These are phyloP conservation scores for Aphelocoma californica DNA, from an alignment of 2,797 vertebrate genomes.

Conservation along the genomic window DNA sequence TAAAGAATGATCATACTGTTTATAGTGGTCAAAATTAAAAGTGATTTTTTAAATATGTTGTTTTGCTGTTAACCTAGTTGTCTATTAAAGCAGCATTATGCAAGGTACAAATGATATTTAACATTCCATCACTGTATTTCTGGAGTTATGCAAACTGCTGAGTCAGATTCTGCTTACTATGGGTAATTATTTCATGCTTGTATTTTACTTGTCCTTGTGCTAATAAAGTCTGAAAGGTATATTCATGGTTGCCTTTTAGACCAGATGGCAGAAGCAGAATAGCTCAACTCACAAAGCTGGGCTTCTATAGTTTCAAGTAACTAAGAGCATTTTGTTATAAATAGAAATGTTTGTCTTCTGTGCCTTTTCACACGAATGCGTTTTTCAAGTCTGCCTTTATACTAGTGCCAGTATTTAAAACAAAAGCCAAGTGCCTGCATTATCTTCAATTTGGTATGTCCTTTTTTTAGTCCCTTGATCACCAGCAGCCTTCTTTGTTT, in stretches of 20 bases:
- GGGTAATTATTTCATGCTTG: not conserved
- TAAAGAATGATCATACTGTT: not conserved
- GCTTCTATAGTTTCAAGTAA: constrained; percentile 2
- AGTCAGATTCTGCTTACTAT: constrained; percentile 28
- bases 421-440: not conserved
- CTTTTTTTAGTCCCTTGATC: not conserved
- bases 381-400: not conserved
- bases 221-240: not conserved
- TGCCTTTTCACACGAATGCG: not conserved
- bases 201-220: not conserved
- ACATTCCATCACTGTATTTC: not conserved
- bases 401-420: not conserved
- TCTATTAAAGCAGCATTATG: not conserved
- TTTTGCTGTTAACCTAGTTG: not conserved
- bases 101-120: not conserved
- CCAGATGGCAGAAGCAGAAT: constrained; percentile 12
- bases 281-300: not conserved
- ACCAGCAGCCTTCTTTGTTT: not conserved
- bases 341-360: not conserved
- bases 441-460: not conserved
- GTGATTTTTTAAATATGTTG: not conserved
- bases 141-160: not conserved
- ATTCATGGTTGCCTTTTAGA: constrained; percentile 27
- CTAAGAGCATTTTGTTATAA: constrained; percentile 5
- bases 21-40: not conserved